Evolutionary conservation across 2,113 vertebrate species (phyloP).

Genomic region (Thalassarche chlororhynchos): DNA sequence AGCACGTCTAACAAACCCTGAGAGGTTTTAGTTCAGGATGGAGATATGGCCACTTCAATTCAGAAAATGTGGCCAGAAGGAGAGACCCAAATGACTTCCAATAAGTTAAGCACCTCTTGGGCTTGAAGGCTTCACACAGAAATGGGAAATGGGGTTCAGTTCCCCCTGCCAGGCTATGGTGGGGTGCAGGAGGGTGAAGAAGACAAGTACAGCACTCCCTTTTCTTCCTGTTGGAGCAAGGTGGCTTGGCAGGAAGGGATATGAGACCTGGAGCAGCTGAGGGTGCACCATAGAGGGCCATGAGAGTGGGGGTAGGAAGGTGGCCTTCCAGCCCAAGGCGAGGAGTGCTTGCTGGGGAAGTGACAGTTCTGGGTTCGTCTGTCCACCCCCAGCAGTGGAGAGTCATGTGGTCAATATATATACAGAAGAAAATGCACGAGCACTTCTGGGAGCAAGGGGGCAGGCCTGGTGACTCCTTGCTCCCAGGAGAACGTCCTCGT

Average conservation of each 20-base stretch:
- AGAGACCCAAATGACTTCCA: neutral
- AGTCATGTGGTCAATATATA: neutral
- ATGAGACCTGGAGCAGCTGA: neutral
- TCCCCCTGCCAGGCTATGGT: neutral
- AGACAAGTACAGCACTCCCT: neutral
- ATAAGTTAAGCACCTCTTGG: neutral
- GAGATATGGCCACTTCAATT: neutral
- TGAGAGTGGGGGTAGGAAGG: neutral
- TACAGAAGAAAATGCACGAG: neutral
- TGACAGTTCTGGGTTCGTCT: fast-evolving
- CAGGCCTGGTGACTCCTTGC: neutral
- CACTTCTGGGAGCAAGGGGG: neutral
- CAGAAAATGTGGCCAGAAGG: neutral
- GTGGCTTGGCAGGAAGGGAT: neutral
- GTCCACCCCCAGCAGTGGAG: neutral
- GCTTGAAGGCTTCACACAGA: neutral
- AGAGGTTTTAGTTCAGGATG: neutral
- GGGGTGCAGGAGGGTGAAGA: neutral
- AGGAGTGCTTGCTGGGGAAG: neutral
- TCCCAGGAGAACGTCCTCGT: neutral
- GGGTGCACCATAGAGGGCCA: neutral
- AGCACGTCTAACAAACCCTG: fast-evolving
- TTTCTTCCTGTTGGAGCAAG: neutral
- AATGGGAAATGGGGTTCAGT: neutral
- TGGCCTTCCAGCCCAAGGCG: fast-evolving